These are phyloP conservation scores for Silvanus unidentatus DNA, from an alignment of 2,888 invertebrate genomes.

Conservation along the genomic window DNA sequence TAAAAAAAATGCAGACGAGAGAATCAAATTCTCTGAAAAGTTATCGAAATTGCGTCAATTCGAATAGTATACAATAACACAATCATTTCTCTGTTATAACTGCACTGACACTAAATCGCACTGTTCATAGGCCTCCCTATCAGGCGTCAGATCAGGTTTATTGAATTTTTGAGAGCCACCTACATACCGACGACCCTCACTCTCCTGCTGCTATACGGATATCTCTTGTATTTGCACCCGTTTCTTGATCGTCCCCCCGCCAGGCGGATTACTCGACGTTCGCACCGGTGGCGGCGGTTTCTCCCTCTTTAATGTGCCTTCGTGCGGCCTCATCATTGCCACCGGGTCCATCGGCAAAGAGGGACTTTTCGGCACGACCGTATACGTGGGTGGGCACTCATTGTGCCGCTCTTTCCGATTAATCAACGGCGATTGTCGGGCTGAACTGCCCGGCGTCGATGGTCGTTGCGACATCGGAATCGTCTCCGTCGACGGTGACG, in stretches of 20 bases:
- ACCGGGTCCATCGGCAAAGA: constrained; percentile 29
- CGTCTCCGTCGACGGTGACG: constrained; percentile 41
- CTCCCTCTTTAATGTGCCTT: constrained; percentile 29
- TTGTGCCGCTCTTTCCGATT: constrained; percentile 33
- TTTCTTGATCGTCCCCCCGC: constrained; percentile 61
- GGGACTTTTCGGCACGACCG: constrained; percentile 45
- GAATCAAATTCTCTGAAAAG: too few species aligned
- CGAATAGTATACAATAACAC: constrained; percentile 32
- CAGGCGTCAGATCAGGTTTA: constrained; percentile 34
- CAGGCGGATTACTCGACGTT: constrained; percentile 44
- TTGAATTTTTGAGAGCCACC: constrained; percentile 6
- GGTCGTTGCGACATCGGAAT: constrained; percentile 45
- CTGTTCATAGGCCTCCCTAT: constrained; percentile 32
- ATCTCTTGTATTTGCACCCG: constrained; percentile 77
- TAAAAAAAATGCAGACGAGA: too few species aligned
- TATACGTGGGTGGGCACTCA: constrained; percentile 51
- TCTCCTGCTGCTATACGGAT: constrained; percentile 58
- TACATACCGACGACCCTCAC: constrained; percentile 25
- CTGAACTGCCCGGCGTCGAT: constrained; percentile 43
- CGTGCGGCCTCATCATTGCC: constrained; percentile 13
- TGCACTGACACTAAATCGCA: constrained; percentile 43
- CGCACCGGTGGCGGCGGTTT: constrained; percentile 44
- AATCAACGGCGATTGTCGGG: constrained; percentile 39
- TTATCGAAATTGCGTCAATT: constrained; percentile 13
- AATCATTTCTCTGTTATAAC: constrained; percentile 37